Percentiles rank a stretch among this genome's conserved stretches.
Evolutionary conservation across 1,140 invertebrate species (phyloP).

Genomic region (Magallana gigas): DNA sequence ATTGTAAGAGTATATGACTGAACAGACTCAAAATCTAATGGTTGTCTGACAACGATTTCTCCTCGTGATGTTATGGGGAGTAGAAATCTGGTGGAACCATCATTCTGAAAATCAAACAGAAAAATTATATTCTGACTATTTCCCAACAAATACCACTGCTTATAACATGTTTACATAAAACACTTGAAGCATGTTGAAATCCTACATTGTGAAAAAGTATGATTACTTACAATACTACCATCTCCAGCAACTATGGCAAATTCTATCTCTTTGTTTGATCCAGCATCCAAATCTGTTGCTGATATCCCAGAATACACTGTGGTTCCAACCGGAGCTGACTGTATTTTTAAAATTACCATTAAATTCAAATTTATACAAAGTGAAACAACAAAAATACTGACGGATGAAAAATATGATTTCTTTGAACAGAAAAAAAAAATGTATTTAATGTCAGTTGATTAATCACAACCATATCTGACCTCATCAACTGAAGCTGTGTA

Average conservation of each 20-base stretch:
- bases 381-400: not conserved
- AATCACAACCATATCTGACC: slow-evolving; percentile 45
- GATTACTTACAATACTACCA: slow-evolving; percentile 14
- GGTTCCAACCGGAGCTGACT: slow-evolving; percentile 60
- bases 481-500: slow-evolving; percentile 59
- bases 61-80: slow-evolving; percentile 45
- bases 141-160: no score
- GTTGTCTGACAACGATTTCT: slow-evolving; percentile 43
- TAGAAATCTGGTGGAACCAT: slow-evolving; percentile 44
- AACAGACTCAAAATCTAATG: slow-evolving; percentile 59
- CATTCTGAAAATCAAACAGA: slow-evolving; percentile 46
- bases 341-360: not conserved
- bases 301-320: slow-evolving; percentile 54
- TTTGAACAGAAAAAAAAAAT: no score
- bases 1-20: slow-evolving; percentile 57
- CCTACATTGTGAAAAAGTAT: not conserved
- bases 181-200: no score
- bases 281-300: slow-evolving; percentile 56
- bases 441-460: no score
- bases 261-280: slow-evolving; percentile 53
- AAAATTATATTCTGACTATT: not conserved
- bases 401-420: not conserved
- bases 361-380: not conserved
- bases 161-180: no score
- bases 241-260: slow-evolving; percentile 48